A percentile compares a stretch with the other conserved stretches of the same genome.
Evolutionary conservation across 2,113 vertebrate genomes (phyloP).

Genomic region (Spea bombifrons): DNA sequence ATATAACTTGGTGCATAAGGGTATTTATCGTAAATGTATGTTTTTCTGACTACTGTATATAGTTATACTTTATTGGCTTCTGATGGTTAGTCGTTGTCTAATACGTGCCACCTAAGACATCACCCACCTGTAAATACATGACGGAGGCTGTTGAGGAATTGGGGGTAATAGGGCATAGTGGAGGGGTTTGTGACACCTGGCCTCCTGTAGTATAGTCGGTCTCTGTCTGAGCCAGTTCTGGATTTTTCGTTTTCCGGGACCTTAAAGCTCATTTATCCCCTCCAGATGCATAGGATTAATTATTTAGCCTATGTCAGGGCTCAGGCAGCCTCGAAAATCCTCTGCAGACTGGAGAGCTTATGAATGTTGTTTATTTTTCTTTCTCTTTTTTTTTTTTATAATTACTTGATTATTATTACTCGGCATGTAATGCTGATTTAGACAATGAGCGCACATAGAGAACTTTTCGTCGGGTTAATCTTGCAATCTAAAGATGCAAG

Average conservation of each 20-base stretch:
- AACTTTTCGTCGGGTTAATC: background rate
- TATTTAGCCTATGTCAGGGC: constrained; percentile 13
- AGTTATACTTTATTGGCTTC: too few species aligned
- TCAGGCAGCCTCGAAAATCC: constrained; percentile 5
- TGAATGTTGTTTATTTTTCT: constrained; percentile 9
- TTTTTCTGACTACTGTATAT: too few species aligned
- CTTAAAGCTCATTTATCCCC: constrained; percentile 19
- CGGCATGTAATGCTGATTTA: background rate
- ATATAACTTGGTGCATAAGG: too few species aligned
- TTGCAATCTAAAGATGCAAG: background rate
- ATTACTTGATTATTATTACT: constrained; percentile 19
- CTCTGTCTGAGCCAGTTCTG: background rate
- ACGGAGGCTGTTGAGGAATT: too few species aligned
- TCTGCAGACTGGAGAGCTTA: constrained; percentile 14
- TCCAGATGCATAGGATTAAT: constrained; percentile 39
- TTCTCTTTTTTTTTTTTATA: constrained; percentile 21
- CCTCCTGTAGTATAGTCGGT: background rate
- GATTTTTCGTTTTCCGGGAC: background rate
- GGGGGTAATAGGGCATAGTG: too few species aligned
- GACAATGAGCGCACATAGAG: background rate
- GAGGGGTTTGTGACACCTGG: constrained; percentile 1
- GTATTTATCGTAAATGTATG: too few species aligned
- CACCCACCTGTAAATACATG: too few species aligned
- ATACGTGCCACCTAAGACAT: too few species aligned
- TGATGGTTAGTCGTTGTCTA: background rate